phyloP scores from a whole-genome alignment of 2,113 vertebrate genomes.

The Hemiscyllium ocellatum region DNA sequence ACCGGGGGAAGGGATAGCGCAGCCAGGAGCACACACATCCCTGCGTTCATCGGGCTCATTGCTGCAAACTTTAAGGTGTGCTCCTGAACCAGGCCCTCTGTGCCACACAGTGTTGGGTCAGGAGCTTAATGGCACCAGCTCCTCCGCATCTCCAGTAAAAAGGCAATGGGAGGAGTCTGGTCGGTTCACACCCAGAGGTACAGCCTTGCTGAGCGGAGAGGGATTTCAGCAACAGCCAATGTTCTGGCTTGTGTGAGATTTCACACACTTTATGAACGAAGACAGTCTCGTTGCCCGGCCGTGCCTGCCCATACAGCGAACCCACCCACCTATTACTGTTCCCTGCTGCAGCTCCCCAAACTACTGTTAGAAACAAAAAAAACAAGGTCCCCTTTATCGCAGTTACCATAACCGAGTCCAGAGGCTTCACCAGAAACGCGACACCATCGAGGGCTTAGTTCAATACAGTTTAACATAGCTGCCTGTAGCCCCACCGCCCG shows the following conservation, averaged over 20 bases:
- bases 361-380: not conserved
- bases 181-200: not conserved
- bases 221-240: not conserved
- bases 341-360: not conserved
- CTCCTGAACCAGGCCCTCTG: not conserved
- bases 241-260: not conserved
- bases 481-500: not conserved
- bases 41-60: conserved; percentile 42
- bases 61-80: not conserved
- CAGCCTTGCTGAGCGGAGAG: not conserved
- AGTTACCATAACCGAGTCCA: not conserved
- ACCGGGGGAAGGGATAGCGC: conserved; percentile 60
- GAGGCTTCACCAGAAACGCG: not conserved
- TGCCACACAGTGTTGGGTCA: conserved; percentile 43
- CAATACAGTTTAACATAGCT: not conserved
- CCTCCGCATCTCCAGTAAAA: conserved; percentile 56
- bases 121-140: conserved; percentile 46
- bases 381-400: not conserved
- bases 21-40: conserved; percentile 54
- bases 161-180: conserved; percentile 58
- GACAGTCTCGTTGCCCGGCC: not conserved
- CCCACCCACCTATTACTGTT: not conserved
- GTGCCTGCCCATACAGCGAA: not conserved
- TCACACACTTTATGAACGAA: not conserved
- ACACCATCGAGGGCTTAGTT: not conserved